A percentile compares a stretch with the other conserved stretches of the same genome.
phyloP scores from a whole-genome alignment of 2,113 vertebrate species.

The Sylvilagus bachmani region DNA sequence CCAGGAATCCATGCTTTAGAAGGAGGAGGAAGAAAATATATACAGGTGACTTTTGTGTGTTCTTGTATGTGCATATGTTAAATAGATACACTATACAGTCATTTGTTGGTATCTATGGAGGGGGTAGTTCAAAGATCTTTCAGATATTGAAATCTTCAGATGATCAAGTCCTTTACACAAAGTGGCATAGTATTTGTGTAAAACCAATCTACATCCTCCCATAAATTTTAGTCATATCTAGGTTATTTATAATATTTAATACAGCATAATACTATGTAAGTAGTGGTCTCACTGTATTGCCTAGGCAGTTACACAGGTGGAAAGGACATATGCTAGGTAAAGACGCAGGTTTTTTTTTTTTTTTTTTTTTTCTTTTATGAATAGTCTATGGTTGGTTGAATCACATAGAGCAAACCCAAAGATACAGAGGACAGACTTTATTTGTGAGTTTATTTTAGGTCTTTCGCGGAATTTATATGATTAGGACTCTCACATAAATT shows the following conservation, averaged over 20 bases:
- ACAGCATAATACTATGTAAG: not conserved
- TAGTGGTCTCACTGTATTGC: not conserved
- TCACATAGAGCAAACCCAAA: not conserved
- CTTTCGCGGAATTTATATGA: not conserved
- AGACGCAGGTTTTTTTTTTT: no score
- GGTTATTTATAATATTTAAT: not conserved
- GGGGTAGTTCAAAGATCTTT: not conserved
- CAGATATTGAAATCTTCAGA: not conserved
- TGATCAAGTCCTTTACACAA: not conserved
- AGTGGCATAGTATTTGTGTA: not conserved
- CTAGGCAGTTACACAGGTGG: not conserved
- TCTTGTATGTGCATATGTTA: not conserved
- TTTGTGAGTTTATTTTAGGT: not conserved
- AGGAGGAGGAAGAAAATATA: not conserved
- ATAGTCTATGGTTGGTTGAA: not conserved
- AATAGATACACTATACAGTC: not conserved
- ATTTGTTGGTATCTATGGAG: no score
- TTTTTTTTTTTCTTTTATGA: not conserved
- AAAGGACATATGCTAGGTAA: not conserved
- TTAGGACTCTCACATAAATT: constrained; percentile 21
- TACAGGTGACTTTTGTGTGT: not conserved
- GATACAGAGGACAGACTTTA: not conserved
- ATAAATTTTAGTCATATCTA: not conserved
- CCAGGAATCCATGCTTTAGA: not conserved
- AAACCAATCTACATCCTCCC: not conserved